Base-by-base conservation (phyloP, 2,113 vertebrate species). In the Solea senegalensis region DNA sequence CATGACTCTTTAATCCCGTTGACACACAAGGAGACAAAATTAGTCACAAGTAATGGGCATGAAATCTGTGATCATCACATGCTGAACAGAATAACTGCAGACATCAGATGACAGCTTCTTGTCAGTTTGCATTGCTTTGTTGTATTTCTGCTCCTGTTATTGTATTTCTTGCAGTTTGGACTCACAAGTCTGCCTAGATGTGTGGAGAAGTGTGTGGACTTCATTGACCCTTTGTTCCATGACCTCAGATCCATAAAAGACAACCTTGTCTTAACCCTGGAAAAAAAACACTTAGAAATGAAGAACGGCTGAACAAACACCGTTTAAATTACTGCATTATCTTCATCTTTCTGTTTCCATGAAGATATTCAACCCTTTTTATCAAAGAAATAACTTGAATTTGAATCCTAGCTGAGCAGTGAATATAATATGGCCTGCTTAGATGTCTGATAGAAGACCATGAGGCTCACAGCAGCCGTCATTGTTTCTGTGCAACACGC, bases 401-500 rank as follows among this genome's bases (percentile, higher is more conserved):
- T 74, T 9, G 73, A 81, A 72, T 74, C 44, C 12, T 15, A 27
- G 49, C 66, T 46, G 62, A 66, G 52, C 44, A 60, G 63, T 66
- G 69, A 72, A 48, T 69, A 52, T 43, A 40, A 44, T 65, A 27
- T 59, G 72, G 60, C 41, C 52, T 65, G 70, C 27, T 62, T 65
- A 80, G 76, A 94, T 85, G 85, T 93, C 86, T 90, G 89, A 86
- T 84, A 91, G 87, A 85, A 75, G 76, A 77, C 92, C 90, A 85
- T 84, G 91, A 72, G 85, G 90, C 94, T 93, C 88, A 93, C 92
- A 93, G 92, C 94, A 91, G 93, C 87, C 88, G 69, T 94, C 92
- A 95, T 96, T 95, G 92, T 95, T 93, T 91, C 89, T 90, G 92
- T 95, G 94, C 92, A 91, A 94, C 78, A 78, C 93, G 92, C 84